phyloP scores from a whole-genome alignment of 1,140 invertebrate species.

The Zelostemma sp. region DNA sequence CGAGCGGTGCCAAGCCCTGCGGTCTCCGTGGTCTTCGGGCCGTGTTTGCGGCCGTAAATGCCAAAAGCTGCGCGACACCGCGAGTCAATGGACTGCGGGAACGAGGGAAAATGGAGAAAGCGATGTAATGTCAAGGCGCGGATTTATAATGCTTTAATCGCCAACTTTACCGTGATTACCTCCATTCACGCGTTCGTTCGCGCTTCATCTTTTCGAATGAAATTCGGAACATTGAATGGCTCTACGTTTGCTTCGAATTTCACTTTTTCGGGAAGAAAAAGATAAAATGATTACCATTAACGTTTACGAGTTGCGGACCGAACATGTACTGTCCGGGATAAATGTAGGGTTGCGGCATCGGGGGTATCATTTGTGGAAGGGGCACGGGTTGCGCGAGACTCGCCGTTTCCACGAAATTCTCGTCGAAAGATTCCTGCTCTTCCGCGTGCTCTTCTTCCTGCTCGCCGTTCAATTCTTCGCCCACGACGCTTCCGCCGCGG shows the following conservation, averaged over 20 bases:
- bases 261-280: too few relatives aligned
- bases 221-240: too few relatives aligned
- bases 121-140: background rate
- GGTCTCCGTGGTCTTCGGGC: constrained; percentile 45
- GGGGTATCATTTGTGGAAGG: constrained; percentile 57
- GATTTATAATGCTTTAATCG: constrained; percentile 9
- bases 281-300: constrained; percentile 62
- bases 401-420: constrained; percentile 46
- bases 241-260: too few relatives aligned
- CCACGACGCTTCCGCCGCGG: constrained; percentile 49
- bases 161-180: background rate
- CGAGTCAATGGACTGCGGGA: constrained; percentile 52
- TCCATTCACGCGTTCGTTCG: too few relatives aligned
- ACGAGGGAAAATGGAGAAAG: constrained; percentile 6
- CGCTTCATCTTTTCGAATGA: too few relatives aligned
- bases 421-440: constrained; percentile 30
- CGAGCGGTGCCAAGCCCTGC: constrained; percentile 49
- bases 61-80: constrained; percentile 35
- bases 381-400: constrained; percentile 58
- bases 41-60: constrained; percentile 55
- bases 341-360: constrained; percentile 63
- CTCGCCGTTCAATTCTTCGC: constrained; percentile 34
- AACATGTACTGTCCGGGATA: constrained; percentile 71
- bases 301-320: constrained; percentile 66
- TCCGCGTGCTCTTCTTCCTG: constrained; percentile 34